These are phyloP conservation scores for Lasius platythorax DNA, from an alignment of 2,888 invertebrate species.

Conservation along the genomic window DNA sequence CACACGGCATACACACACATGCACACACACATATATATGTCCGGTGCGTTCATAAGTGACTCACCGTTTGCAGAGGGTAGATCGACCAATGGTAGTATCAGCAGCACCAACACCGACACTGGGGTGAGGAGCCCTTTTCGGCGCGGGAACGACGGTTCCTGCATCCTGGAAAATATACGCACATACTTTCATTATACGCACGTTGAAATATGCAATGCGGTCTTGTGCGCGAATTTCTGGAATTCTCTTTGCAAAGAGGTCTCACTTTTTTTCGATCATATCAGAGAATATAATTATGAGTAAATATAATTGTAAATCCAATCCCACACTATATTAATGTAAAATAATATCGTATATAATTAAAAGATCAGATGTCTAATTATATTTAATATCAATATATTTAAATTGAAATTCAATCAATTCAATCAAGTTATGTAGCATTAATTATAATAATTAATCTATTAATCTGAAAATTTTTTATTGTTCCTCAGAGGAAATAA, in stretches of 20 bases:
- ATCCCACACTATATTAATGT: neutral
- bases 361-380: neutral
- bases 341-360: neutral
- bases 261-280: neutral
- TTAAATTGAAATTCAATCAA: neutral
- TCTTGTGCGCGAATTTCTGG: neutral
- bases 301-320: slow-evolving; percentile 6
- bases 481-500: neutral
- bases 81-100: slow-evolving; percentile 76
- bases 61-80: slow-evolving; percentile 83
- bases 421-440: neutral
- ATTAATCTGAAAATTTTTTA: neutral
- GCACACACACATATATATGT: too few relatives aligned
- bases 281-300: neutral
- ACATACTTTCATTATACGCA: slow-evolving; percentile 15
- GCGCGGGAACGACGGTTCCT: slow-evolving; percentile 77
- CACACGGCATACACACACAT: neutral
- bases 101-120: slow-evolving; percentile 78
- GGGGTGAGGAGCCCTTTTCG: slow-evolving; percentile 80
- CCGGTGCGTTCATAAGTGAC: slow-evolving; percentile 72
- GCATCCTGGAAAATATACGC: slow-evolving; percentile 80
- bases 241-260: neutral
- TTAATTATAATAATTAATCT: neutral
- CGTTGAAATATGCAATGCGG: slow-evolving; percentile 16
- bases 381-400: neutral